Evolutionary conservation across 2,113 vertebrate species (phyloP).

Genomic region (Turdus rufiventris): DNA sequence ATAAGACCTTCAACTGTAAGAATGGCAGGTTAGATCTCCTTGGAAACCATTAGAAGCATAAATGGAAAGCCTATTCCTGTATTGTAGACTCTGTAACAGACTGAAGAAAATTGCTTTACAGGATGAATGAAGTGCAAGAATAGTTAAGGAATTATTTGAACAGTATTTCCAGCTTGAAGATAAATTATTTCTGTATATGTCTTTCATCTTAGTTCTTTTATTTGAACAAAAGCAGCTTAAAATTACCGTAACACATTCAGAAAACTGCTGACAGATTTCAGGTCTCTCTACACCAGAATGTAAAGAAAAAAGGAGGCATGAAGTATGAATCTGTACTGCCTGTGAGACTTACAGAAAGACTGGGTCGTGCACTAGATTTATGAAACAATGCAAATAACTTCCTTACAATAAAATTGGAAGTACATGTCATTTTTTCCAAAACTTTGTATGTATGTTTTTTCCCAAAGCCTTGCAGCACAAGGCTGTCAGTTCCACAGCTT

Average conservation of each 20-base stretch:
- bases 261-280: neutral
- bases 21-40: neutral
- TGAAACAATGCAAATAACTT: neutral
- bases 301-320: neutral
- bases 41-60: neutral
- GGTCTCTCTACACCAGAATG: neutral
- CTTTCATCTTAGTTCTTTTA: constrained; percentile 23
- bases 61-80: neutral
- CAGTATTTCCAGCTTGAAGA: neutral
- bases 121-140: neutral
- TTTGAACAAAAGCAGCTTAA: constrained; percentile 21
- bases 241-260: neutral
- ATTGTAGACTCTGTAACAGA: neutral
- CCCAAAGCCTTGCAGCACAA: neutral
- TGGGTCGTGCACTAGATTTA: neutral
- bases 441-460: neutral
- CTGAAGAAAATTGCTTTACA: neutral
- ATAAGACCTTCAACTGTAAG: neutral
- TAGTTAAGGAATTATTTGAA: constrained; percentile 31
- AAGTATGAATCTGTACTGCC: neutral
- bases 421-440: neutral
- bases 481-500: neutral
- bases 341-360: neutral
- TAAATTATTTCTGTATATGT: neutral
- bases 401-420: neutral